Conservation (phyloP, 2,113 vertebrate genomes). For the Protobothrops mucrosquamatus region DNA sequence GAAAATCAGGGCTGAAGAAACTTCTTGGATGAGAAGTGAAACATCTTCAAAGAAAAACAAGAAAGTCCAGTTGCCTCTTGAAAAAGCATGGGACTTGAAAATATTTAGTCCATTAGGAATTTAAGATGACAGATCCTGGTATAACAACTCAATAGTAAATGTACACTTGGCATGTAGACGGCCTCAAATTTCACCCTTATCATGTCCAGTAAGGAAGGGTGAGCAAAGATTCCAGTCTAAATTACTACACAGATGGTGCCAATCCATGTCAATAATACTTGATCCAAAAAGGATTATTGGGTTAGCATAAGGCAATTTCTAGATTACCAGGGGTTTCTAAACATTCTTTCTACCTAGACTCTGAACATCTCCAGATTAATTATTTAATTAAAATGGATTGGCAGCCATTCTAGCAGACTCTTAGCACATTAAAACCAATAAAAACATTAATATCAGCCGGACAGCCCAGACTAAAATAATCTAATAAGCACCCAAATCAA, state of each 20-base stretch:
- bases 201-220: background rate
- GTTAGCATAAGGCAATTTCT: background rate
- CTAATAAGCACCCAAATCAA: background rate
- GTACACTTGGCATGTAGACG: background rate
- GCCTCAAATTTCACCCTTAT: background rate
- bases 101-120: background rate
- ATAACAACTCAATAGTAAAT: background rate
- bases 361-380: background rate
- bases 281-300: background rate
- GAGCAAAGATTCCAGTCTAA: background rate
- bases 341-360: background rate
- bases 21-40: too few relatives aligned
- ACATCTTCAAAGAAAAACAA: too few relatives aligned
- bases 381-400: background rate
- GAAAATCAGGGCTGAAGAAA: background rate
- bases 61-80: too few relatives aligned
- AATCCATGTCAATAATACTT: background rate
- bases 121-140: background rate
- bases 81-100: background rate
- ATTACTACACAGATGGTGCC: background rate
- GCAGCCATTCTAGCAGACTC: background rate
- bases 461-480: background rate
- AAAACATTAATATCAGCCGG: background rate
- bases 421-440: background rate
- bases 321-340: background rate